A percentile compares a stretch with the other conserved stretches of the same genome.
Evolutionary conservation across 2,113 vertebrate genomes (phyloP).

Genomic region (Ctenodactylus gundi): DNA sequence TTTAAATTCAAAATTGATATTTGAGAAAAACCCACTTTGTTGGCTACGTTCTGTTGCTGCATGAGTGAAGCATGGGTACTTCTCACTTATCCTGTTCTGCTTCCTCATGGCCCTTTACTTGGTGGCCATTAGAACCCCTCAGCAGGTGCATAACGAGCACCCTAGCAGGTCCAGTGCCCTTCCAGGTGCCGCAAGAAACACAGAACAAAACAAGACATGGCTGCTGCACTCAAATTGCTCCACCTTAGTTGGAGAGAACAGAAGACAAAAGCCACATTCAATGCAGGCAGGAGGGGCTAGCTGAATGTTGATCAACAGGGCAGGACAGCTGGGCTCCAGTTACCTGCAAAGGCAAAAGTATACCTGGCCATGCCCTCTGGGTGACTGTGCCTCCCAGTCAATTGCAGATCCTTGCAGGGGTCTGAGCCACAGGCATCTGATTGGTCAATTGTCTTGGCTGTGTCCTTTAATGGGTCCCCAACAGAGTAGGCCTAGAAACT

Average conservation of each 20-base stretch:
- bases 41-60: neutral
- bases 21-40: neutral
- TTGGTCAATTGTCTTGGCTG: neutral
- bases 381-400: neutral
- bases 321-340: neutral
- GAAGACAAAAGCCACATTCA: neutral
- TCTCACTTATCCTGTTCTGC: neutral
- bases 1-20: conserved; percentile 42
- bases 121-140: neutral
- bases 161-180: neutral
- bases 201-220: neutral
- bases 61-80: fast-evolving
- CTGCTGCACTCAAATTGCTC: too few relatives aligned
- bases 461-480: neutral
- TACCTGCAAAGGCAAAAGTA: neutral
- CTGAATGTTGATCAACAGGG: neutral
- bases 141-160: neutral
- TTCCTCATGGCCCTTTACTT: neutral
- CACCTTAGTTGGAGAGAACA: neutral
- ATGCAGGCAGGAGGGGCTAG: neutral
- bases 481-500: neutral
- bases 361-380: fast-evolving
- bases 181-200: neutral
- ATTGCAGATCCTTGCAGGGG: neutral
- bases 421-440: neutral